These are phyloP conservation scores for Sinosuthora webbiana DNA, from an alignment of 2,113 vertebrate species.

Conservation along the genomic window DNA sequence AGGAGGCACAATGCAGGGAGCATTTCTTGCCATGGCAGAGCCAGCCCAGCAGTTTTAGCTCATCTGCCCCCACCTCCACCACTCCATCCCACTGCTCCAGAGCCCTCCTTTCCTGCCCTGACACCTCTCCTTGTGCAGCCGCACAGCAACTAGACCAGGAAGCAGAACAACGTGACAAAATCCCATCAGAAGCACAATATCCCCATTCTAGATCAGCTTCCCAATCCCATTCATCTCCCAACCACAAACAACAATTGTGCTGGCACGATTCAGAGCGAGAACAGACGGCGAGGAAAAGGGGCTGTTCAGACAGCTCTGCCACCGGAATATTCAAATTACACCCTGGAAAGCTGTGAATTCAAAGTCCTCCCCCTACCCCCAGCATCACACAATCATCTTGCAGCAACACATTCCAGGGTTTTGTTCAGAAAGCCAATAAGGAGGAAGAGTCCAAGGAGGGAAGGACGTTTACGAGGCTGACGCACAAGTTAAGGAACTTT, in stretches of 20 bases:
- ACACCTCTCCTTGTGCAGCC: not conserved
- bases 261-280: not conserved
- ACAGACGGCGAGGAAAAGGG: not conserved
- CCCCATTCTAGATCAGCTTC: not conserved
- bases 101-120: not conserved
- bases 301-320: not conserved
- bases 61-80: not conserved
- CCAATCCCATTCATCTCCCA: slow-evolving; percentile 13
- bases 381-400: not conserved
- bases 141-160: not conserved
- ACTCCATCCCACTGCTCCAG: not conserved
- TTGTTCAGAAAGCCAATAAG: not conserved
- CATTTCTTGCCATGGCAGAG: rapidly evolving
- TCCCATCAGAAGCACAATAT: not conserved
- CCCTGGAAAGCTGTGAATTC: not conserved
- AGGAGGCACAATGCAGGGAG: rapidly evolving
- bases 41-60: not conserved
- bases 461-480: not conserved
- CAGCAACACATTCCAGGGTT: not conserved
- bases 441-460: not conserved
- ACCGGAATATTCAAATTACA: not conserved
- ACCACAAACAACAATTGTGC: slow-evolving; percentile 8
- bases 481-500: not conserved
- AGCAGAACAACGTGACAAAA: not conserved
- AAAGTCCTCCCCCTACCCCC: not conserved